Conservation (phyloP, 37 sponge, comb jelly and placozoan species). For the Chondrilla cf. caribensis region DNA sequence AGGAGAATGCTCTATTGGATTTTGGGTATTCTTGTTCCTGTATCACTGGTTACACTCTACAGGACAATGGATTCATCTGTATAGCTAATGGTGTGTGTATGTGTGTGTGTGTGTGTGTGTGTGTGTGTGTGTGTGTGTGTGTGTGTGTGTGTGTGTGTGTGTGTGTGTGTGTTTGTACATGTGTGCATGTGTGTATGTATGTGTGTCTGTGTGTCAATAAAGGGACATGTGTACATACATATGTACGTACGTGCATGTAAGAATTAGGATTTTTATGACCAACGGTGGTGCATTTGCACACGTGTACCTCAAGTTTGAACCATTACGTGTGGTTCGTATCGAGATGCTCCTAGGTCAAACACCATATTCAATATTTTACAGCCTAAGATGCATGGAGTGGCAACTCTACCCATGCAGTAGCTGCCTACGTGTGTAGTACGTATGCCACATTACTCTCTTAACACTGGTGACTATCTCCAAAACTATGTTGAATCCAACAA, state of each 20-base stretch:
- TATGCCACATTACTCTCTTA: too few species aligned
- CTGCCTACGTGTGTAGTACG: too few species aligned
- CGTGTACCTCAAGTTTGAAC: too few species aligned
- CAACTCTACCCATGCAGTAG: too few species aligned
- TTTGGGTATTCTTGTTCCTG: constrained; percentile 47
- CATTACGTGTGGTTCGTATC: too few species aligned
- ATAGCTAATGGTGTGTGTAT: constrained; percentile 35
- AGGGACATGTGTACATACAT: not conserved
- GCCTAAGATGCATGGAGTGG: not conserved
- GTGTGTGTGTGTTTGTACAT: not conserved
- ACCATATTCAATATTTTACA: not conserved
- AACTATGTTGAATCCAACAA: too few species aligned
- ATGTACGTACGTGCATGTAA: not conserved
- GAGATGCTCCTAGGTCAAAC: too few species aligned
- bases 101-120: not conserved
- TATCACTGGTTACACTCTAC: constrained; percentile 33
- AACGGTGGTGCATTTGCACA: too few species aligned
- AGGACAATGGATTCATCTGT: constrained; percentile 33
- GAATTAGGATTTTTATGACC: too few species aligned
- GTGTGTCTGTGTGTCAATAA: not conserved
- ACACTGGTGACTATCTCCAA: too few species aligned
- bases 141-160: not conserved
- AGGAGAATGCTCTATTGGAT: not conserved
- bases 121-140: not conserved
- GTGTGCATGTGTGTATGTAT: too few species aligned